Conservation (phyloP, 1,140 invertebrate genomes). For the Linepithema humile region DNA sequence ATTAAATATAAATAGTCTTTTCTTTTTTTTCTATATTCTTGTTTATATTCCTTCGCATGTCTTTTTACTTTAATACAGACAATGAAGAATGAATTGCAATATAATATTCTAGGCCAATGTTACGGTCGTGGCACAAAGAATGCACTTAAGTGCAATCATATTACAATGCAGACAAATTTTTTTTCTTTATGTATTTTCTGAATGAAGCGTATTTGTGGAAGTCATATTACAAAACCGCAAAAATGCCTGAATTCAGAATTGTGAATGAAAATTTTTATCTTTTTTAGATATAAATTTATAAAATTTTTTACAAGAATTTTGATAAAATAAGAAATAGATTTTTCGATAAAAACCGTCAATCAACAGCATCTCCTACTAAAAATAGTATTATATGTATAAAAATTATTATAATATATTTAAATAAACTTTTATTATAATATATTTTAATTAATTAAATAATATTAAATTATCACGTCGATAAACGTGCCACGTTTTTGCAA, state of each 20-base stretch:
- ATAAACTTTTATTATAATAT: not conserved
- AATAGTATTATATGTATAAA: not conserved
- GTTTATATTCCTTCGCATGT: not conserved
- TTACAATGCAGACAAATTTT: constrained; percentile 23
- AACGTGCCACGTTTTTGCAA: not conserved
- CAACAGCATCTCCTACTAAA: not conserved
- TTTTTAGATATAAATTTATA: not conserved
- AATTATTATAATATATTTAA: not conserved
- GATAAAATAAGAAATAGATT: not conserved
- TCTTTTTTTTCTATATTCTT: not conserved
- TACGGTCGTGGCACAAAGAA: constrained; percentile 20
- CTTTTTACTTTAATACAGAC: not conserved
- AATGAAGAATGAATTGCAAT: not conserved
- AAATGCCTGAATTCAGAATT: not conserved
- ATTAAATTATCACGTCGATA: no score
- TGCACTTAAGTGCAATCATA: not conserved
- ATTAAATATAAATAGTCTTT: not conserved
- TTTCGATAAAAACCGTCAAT: not conserved
- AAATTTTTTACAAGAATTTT: not conserved
- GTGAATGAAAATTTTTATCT: not conserved
- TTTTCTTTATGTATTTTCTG: not conserved
- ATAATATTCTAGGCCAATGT: constrained; percentile 45
- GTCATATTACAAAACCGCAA: not conserved
- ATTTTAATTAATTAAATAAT: no score
- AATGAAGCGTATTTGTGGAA: not conserved